Percentiles rank a stretch among this genome's conserved stretches.
These are phyloP conservation scores for Blastomussa wellsi DNA, from an alignment of 92 coral and sea anemone genomes.

Conservation along the genomic window DNA sequence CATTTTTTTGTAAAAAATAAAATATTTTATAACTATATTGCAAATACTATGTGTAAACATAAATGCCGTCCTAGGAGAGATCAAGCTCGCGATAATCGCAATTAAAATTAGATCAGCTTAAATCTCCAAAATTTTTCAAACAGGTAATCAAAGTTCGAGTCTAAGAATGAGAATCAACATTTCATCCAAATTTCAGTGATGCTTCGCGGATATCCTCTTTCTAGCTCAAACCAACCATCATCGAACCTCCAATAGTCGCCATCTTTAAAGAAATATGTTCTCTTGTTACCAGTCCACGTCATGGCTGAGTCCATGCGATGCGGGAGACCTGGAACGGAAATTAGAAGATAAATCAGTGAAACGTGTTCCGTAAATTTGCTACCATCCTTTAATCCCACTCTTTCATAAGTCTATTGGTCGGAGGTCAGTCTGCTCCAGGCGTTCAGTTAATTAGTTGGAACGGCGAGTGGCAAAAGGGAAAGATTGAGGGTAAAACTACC, in stretches of 20 bases:
- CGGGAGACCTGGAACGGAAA: constrained; percentile 37
- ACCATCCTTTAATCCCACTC: too few species aligned
- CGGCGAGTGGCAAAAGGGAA: too few species aligned
- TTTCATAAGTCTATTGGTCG: too few species aligned
- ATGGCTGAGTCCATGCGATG: constrained; percentile 74
- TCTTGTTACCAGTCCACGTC: constrained; percentile 84
- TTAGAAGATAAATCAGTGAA: background rate
- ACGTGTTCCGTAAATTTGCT: background rate
- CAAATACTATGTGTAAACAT: background rate
- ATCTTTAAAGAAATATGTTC: constrained; percentile 81
- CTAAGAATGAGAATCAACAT: background rate
- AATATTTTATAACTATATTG: background rate
- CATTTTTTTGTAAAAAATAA: background rate
- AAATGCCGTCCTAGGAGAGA: background rate
- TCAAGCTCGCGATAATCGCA: background rate
- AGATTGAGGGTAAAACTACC: too few species aligned
- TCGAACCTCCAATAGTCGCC: constrained; percentile 62
- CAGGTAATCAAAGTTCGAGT: background rate
- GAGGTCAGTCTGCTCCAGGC: too few species aligned
- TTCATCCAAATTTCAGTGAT: constrained; percentile 55
- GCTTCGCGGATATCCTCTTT: constrained; percentile 51
- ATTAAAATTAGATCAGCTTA: background rate
- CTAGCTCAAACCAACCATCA: constrained; percentile 39
- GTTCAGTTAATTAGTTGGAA: too few species aligned
- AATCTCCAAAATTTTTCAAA: background rate